A percentile compares a stretch with the other conserved stretches of the same genome.
Evolutionary conservation across 2,797 vertebrate species (phyloP).

Genomic region (Fringilla coelebs): DNA sequence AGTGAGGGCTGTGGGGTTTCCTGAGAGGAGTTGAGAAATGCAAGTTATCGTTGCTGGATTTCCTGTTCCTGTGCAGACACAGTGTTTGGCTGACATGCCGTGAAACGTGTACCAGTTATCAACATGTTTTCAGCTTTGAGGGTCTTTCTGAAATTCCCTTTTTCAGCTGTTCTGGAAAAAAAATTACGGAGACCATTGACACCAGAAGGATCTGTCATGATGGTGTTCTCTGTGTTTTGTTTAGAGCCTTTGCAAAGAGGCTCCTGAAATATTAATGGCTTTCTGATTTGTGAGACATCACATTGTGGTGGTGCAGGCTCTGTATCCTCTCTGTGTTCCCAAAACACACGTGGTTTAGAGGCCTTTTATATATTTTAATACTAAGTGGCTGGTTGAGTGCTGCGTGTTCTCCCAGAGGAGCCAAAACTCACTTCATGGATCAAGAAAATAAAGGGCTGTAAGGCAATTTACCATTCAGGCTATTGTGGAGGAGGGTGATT

Average conservation of each 20-base stretch:
- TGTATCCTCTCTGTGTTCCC: background rate
- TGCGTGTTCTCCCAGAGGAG: background rate
- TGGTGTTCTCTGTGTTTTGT: background rate
- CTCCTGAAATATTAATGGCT: conserved; percentile 44
- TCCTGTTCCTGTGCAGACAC: conserved; percentile 26
- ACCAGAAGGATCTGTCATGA: background rate
- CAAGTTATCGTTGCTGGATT: conserved; percentile 39
- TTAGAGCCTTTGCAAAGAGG: conserved; percentile 1
- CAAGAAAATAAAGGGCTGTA: background rate
- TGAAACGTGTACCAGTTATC: background rate
- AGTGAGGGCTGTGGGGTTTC: background rate
- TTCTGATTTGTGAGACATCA: conserved; percentile 23
- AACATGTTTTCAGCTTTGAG: background rate
- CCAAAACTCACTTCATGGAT: background rate
- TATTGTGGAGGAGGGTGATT: conserved; percentile 1
- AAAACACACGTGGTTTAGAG: conserved; percentile 18
- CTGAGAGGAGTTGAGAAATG: conserved; percentile 33
- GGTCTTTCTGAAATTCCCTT: background rate
- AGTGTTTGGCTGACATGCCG: background rate
- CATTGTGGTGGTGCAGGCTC: background rate
- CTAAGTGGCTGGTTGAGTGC: conserved; percentile 44
- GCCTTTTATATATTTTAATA: conserved; percentile 42
- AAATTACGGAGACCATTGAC: background rate
- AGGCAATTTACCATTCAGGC: background rate
- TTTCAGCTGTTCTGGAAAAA: background rate